phyloP scores from a whole-genome alignment of 2,113 vertebrate species.

The Numenius arquata region DNA sequence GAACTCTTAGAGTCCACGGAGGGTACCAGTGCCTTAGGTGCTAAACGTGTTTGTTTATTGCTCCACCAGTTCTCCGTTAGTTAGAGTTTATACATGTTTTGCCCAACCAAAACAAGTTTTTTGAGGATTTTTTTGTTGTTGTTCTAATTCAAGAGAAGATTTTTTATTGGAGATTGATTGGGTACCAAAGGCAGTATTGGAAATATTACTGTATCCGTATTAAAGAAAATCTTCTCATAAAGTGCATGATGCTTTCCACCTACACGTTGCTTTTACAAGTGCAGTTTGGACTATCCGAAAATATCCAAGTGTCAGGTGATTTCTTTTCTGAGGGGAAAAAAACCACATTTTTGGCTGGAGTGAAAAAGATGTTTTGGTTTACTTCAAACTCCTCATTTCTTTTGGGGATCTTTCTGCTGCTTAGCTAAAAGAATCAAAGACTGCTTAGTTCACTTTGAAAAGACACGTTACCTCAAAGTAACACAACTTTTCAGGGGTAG shows the following conservation, averaged over 20 bases:
- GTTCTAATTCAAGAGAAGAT: neutral
- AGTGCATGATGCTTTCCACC: neutral
- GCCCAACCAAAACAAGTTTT: neutral
- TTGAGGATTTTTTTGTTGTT: neutral
- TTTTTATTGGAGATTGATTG: neutral
- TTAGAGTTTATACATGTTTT: neutral
- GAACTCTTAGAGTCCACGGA: slow-evolving; percentile 9
- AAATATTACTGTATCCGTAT: neutral
- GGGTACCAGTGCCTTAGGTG: slow-evolving; percentile 39
- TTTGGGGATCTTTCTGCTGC: neutral
- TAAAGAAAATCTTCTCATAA: neutral
- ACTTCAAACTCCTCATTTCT: neutral
- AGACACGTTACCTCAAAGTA: neutral
- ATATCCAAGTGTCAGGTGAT: neutral
- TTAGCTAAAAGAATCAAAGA: neutral
- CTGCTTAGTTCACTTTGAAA: neutral
- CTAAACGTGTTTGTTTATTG: slow-evolving; percentile 41
- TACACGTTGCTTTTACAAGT: neutral
- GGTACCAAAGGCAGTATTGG: neutral
- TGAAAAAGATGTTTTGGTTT: neutral
- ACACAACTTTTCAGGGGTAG: neutral
- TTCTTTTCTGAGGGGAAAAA: neutral
- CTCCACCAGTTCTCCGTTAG: neutral
- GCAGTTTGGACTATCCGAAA: neutral
- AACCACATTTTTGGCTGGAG: neutral